A percentile compares a stretch with the other conserved stretches of the same genome.
phyloP scores from a whole-genome alignment of 2,888 invertebrate genomes.

The Dolomedes plantarius region DNA sequence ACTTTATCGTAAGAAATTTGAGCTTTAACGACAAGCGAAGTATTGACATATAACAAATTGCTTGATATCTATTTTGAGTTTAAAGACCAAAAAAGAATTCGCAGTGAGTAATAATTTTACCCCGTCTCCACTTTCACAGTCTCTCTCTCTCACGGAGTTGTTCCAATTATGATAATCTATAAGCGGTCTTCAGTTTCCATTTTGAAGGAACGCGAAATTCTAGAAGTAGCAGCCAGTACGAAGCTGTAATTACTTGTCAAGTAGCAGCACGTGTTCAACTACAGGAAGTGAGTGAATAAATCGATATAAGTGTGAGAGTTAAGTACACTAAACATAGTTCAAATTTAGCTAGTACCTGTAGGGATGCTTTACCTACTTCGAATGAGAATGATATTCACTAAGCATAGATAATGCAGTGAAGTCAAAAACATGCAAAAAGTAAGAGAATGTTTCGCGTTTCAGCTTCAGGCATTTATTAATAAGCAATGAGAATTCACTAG shows the following conservation, averaged over 20 bases:
- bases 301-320: slow-evolving; percentile 11
- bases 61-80: too few species aligned
- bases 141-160: neutral
- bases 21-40: too few species aligned
- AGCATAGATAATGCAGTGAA: too few species aligned
- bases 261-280: slow-evolving; percentile 36
- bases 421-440: too few species aligned
- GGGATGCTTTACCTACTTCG: neutral
- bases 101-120: neutral
- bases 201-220: neutral
- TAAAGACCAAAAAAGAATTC: too few species aligned
- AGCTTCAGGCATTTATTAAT: too few species aligned
- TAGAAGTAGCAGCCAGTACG: slow-evolving; percentile 21
- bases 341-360: neutral
- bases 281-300: slow-evolving; percentile 30
- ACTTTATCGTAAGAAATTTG: too few species aligned
- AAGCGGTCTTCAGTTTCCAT: neutral
- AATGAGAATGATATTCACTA: neutral
- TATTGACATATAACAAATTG: too few species aligned
- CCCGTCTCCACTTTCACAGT: neutral
- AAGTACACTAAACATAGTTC: neutral
- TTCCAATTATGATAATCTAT: neutral
- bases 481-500: too few species aligned
- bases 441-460: too few species aligned
- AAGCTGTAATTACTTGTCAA: slow-evolving; percentile 18